Base-by-base conservation (phyloP, 2,113 vertebrate genomes). In the Corvus hawaiiensis region DNA sequence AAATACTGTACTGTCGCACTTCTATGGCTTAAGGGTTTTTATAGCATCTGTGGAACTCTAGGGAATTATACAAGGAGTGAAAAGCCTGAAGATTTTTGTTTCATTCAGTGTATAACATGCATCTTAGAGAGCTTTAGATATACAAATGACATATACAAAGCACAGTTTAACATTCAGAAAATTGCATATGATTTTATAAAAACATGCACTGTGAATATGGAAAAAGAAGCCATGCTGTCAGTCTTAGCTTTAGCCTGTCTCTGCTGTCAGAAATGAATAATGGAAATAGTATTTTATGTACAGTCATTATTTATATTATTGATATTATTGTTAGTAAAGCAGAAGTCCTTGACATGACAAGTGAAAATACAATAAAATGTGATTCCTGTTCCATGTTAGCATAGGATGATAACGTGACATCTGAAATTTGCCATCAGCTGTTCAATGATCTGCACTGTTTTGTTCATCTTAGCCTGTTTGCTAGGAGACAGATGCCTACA, bases 21-120 rank as follows among this genome's bases (percentile, higher is more conserved):
- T 82, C 58, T 73, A 8, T 84, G 37, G 91, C 92, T 94, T 86
- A 69, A 85, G 59, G 83, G 63, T 69, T 94, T 97, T 92, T 80
- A 85, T 92, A 86, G 63, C 26, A 69, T 80, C 63, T 71, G 59
- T 62, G 26, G 58, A 82, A 82, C 84, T 87, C 87, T n/a, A 48
- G 90, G 92, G 78, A 93, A 83, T 85, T 87, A 20, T 32, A 58
- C 23, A 73, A 56, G 46, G 63, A 69, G 30, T 66, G n/a, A 85
- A 91, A 81, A 91, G 30, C 66, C 54, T 58, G 49, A 78, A 88
- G 71, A 80, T 39, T 87, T 93, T 92, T 94, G 32, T 93, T 94
- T 95, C 56, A 81, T 90, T 89, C 46, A 28, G 21, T 92, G 24
- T 55, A 24, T 74, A 73, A 54, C 59, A 58, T 35, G 51, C 26